Conservation (phyloP, 2,113 vertebrate genomes). For the Grantiella picta region DNA sequence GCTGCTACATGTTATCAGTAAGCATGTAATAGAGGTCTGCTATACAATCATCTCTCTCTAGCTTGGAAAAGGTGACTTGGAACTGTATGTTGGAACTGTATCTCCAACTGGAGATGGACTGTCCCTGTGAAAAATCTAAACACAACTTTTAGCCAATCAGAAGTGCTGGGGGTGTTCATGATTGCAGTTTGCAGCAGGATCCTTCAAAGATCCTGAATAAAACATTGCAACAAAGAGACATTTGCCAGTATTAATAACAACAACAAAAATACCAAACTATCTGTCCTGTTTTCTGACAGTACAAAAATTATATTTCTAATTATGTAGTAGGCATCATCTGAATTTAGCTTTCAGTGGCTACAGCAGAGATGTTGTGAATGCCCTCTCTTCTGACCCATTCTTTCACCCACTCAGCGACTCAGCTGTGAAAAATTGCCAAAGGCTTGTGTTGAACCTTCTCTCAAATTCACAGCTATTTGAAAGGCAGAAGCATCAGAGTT, state of each 20-base stretch:
- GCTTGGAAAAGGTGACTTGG: neutral
- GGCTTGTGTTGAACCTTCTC: neutral
- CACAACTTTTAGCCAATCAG: neutral
- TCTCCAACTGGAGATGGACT: neutral
- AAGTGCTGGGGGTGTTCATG: neutral
- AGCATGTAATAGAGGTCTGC: neutral
- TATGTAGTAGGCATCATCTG: neutral
- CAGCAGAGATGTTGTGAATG: neutral
- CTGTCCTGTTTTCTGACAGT: neutral
- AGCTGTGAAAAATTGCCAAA: neutral
- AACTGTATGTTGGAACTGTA: neutral
- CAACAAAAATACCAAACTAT: neutral
- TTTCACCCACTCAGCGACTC: neutral
- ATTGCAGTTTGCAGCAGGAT: neutral
- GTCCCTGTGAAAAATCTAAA: neutral
- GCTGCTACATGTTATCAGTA: neutral
- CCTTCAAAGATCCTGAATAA: neutral
- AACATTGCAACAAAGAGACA: neutral
- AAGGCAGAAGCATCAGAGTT: neutral
- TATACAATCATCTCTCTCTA: neutral
- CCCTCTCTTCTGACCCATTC: slow-evolving; percentile 2
- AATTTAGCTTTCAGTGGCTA: neutral
- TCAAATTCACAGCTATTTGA: slow-evolving; percentile 15
- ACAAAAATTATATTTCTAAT: neutral
- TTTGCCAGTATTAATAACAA: neutral